Evolutionary conservation across 2,797 vertebrate genomes (phyloP), one percentile per base, ranked within the genome.

Genomic region (Coilia nasus): DNA sequence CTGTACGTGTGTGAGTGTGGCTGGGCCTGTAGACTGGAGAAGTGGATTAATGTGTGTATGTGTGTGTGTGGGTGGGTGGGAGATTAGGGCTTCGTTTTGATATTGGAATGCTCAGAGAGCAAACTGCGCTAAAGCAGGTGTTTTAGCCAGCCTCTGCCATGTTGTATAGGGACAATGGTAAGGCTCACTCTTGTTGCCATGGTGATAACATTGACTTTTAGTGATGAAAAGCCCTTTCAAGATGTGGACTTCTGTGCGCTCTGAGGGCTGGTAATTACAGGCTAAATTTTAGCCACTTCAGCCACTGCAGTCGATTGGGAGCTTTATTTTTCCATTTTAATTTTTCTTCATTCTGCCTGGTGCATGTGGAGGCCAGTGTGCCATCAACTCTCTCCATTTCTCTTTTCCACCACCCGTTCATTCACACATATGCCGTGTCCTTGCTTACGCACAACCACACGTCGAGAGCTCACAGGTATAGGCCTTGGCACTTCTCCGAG

Each of bases 181-280:
- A 88, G 88, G 81, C 85, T 88, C 56, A 85, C 84, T 82, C 82
- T 83, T 88, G 89, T 92, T 91, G 88, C 88, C 86, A 91, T 90
- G 88, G 90, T 87, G 89, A 91, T 88, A 88, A 88, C 89, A 92
- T 89, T 88, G 89, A 91, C 89, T 88, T 89, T 86, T 86, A 83
- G 86, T 87, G 87, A 89, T 90, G 88, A 89, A 90, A 91, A 88
- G 83, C 59, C 84, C 83, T 91, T 91, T 90, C 86, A 85, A 88
- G 81, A 91, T 87, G 83, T 87, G 86, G 88, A 86, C 85, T 85
- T 88, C 84, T 78, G 82, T 88, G 62, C 86, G 87, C 88, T 89
- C 85, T 85, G 87, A 83, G 54, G 88, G 59, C 78, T 86, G 86
- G 85, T 88, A 90, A 91, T 88, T 90, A 86, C 81, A 82, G 85